These are phyloP conservation scores for Norana najaformis DNA, from an alignment of 2,888 invertebrate species.

Conservation along the genomic window DNA sequence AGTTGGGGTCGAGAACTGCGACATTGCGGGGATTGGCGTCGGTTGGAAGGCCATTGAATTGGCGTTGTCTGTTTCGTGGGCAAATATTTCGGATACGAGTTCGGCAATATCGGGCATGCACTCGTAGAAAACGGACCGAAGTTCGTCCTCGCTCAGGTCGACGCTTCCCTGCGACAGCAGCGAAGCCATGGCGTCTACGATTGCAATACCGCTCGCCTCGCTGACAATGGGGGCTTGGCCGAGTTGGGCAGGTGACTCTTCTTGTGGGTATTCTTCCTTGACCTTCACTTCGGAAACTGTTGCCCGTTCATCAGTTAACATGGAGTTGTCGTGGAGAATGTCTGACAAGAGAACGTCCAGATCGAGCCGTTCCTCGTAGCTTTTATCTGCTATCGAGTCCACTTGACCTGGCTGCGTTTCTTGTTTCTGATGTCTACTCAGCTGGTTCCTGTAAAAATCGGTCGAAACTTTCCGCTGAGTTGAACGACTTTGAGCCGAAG, in stretches of 20 bases:
- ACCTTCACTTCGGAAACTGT: neutral
- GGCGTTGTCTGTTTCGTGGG: neutral
- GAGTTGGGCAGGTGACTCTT: neutral
- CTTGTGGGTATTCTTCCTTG: neutral
- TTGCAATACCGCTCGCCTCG: neutral
- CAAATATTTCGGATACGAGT: neutral
- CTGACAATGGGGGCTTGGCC: neutral
- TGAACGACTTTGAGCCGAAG: neutral
- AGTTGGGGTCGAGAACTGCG: neutral
- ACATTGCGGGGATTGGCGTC: neutral
- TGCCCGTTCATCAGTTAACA: neutral
- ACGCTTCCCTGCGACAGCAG: neutral
- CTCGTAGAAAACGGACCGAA: constrained; percentile 1
- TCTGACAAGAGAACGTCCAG: neutral
- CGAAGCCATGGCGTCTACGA: neutral
- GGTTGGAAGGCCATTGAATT: neutral
- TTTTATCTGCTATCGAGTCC: neutral
- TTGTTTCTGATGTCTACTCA: neutral
- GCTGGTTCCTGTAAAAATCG: neutral
- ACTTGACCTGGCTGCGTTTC: neutral
- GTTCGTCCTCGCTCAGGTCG: constrained; percentile 9
- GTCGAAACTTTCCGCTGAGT: neutral
- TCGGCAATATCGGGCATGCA: constrained; percentile 14
- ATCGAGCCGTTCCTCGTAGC: neutral
- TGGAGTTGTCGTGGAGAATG: constrained; percentile 8